These are phyloP conservation scores for western clawed frog (Xenopus tropicalis) DNA, from an alignment of 2,113 vertebrate species.

Conservation along the genomic window DNA sequence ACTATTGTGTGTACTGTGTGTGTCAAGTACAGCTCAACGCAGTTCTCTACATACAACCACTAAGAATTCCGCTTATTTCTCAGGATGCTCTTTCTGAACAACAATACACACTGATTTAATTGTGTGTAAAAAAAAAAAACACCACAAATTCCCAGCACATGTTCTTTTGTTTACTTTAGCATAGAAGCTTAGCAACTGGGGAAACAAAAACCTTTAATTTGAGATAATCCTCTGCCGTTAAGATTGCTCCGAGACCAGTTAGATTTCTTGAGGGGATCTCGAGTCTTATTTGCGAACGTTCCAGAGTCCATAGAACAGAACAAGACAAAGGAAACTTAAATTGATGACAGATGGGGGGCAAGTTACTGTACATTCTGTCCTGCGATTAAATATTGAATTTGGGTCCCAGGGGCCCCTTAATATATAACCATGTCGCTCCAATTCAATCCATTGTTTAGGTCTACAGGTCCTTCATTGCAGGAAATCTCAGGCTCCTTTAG, in stretches of 20 bases:
- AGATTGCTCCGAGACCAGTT: slow-evolving; percentile 2
- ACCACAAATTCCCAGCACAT: not conserved
- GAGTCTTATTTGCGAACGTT: not conserved
- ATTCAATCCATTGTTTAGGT: too few relatives aligned
- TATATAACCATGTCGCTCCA: too few relatives aligned
- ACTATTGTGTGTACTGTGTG: too few relatives aligned
- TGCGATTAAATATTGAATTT: not conserved
- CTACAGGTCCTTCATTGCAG: too few relatives aligned
- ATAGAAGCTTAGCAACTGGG: not conserved
- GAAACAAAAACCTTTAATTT: not conserved
- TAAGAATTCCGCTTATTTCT: too few relatives aligned
- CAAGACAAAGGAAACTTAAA: slow-evolving; percentile 4
- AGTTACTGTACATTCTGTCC: slow-evolving; percentile 1
- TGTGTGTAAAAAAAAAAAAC: not conserved
- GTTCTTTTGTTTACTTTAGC: not conserved
- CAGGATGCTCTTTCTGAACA: too few relatives aligned
- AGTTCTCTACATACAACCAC: too few relatives aligned
- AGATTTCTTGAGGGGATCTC: not conserved
- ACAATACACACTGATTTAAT: not conserved
- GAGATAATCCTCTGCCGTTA: slow-evolving; percentile 15
- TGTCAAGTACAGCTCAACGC: too few relatives aligned
- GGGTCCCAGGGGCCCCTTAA: not conserved
- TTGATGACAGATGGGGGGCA: slow-evolving; percentile 18
- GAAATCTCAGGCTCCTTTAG: not conserved
- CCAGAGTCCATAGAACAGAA: slow-evolving; percentile 7